These are phyloP conservation scores for Virgularia gustaviana DNA, from an alignment of 92 coral and sea anemone species.

Conservation along the genomic window DNA sequence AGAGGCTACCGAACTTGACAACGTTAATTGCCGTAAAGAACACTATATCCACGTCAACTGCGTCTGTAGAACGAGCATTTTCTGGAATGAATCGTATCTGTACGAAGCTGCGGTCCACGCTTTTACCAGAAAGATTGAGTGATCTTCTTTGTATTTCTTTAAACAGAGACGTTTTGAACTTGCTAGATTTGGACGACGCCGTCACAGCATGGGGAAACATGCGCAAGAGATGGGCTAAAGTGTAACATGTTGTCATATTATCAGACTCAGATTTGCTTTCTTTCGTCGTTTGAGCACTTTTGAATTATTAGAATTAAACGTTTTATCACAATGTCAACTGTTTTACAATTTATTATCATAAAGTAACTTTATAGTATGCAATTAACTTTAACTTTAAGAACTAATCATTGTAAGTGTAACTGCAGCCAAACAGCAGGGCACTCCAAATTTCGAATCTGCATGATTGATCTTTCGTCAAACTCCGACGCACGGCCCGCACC, in stretches of 20 bases:
- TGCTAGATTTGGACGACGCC: background rate
- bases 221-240: constrained; percentile 3
- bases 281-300: too few relatives aligned
- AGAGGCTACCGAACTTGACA: constrained; percentile 9
- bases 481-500: background rate
- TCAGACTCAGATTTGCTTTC: too few relatives aligned
- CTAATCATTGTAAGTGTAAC: too few relatives aligned
- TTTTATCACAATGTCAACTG: too few relatives aligned
- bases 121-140: constrained; percentile 8
- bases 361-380: too few relatives aligned
- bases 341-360: background rate
- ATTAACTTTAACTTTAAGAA: too few relatives aligned
- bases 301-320: too few relatives aligned
- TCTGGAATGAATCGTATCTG: constrained; percentile 24
- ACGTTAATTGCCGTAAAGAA: constrained; percentile 15
- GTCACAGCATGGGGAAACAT: background rate
- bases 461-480: background rate
- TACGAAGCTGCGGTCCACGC: constrained; percentile 30
- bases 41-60: constrained; percentile 20
- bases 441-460: too few relatives aligned
- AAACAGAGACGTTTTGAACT: constrained; percentile 13
- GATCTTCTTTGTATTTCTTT: constrained; percentile 20
- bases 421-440: too few relatives aligned
- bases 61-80: constrained; percentile 24
- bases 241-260: too few relatives aligned